Evolutionary conservation across 2,797 vertebrate genomes (phyloP), one percentile per base, ranked within the genome.

Genomic region (Onychomys arenicola): DNA sequence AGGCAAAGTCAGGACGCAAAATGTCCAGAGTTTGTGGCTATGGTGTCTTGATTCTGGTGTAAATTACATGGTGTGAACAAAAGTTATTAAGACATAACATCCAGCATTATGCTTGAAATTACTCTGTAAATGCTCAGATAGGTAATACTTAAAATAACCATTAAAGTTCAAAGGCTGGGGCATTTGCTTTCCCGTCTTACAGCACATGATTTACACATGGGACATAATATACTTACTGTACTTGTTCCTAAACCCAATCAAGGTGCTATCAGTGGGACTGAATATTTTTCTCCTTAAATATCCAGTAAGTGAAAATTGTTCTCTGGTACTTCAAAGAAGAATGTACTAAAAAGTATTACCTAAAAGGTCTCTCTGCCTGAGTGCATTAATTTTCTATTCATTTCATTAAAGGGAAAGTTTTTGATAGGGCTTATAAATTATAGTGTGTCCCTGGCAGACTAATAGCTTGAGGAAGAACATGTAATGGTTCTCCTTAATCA

Each of bases 401-500:
- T 98, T 98, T 98, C 96, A 98, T 98, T 98, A 98, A 97, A 95
- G 84, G 84, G 93, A 94, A 97, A 93, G 96, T 98, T 98, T 98
- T 98, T 98, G 92, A 95, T 98, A 97, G 96, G 97, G 92, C 93
- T 98, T 98, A 97, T 98, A 98, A 98, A 98, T 98, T 98, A 96
- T 87, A 98, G 55, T 84, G 86, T 97, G 87, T 96, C 97, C 67
- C 95, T 97, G 97, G 96, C 93, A 98, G 97, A 98, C 96, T 98
- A 98, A 98, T 98, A 98, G 98, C 98, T 98, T 97, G 91, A 97
- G 97, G 97, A 98, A 98, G 98, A 98, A 95, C 84, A 94, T 96
- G 93, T 98, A 98, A 98, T 98, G 97, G 95, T 90, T 98, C 97
- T 98, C 96, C 94, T 98, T 98, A 98, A 98, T 98, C 98, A 98